Evolutionary conservation across 2,888 invertebrate species (phyloP), one percentile per base, ranked within the genome.

Genomic region (Lampropteryx suffumata): DNA sequence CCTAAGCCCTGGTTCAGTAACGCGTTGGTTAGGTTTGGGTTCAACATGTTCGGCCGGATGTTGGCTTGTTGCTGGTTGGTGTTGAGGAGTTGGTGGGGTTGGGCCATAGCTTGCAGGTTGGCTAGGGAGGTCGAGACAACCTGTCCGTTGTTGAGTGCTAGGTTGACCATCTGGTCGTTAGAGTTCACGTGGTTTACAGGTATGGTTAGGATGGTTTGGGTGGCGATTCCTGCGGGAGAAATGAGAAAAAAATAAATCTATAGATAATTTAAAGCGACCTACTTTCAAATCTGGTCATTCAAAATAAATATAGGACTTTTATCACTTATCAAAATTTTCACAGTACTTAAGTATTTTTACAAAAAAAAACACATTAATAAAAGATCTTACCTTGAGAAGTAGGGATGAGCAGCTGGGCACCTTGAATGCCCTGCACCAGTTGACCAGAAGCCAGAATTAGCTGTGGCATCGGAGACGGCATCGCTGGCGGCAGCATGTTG

Each of bases 121-220:
- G 95, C 95, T 54, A 96, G 83, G 6, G 96, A 95, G 17, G 96
- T 96, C 26, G 96, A 95, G 13, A 96, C 94, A 33, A 96, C 95
- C 88, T 96, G 96, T 24, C 96, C 96, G 80, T 96, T 96, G 81
- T 94, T 95, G 59, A 96, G 91, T 3, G 96, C 95, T 69, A 96
- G 84, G 78, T 96, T 95, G 21, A 95, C 94, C 93, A 95, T 94
- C 69, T 93, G 93, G 65, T 93, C 93, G 76, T 92, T 92, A 39
- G 93, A 92, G 88, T 95, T 96, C 62, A 96, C 95, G 88, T 96
- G 96, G 86, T 95, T 96, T 54, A 98, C 96, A 46, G 98, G 98
- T 78, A 98, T 98, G 62, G 98, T 98, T 68, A 98, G 92, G 76
- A 98, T 97, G 72, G 98, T 98, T 90, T 98, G 98, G 42, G 98